Conservation (phyloP, 2,888 invertebrate genomes). For the Meteorus colon region DNA sequence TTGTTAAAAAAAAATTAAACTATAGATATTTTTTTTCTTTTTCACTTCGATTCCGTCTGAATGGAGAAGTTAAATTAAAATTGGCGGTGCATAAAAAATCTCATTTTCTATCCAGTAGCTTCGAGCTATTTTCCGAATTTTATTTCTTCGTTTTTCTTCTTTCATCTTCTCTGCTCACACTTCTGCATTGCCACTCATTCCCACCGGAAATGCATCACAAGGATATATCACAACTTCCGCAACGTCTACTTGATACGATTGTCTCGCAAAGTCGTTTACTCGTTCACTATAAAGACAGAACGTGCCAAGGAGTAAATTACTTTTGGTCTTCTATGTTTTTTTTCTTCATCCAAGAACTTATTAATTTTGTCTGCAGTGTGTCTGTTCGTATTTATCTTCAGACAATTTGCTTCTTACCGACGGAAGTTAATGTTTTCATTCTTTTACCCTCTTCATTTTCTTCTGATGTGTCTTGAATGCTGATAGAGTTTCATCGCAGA, state of each 20-base stretch:
- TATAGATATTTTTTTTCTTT: background rate
- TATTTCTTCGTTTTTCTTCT: background rate
- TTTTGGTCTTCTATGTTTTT: background rate
- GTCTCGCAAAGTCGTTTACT: background rate
- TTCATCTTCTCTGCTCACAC: background rate
- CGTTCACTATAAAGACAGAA: slow-evolving; percentile 9
- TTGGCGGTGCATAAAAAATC: slow-evolving; percentile 15
- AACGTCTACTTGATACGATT: slow-evolving; percentile 6
- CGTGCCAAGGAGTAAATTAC: slow-evolving; percentile 9
- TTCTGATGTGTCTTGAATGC: background rate
- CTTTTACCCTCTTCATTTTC: background rate
- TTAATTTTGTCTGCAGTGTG: background rate
- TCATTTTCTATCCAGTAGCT: slow-evolving; percentile 15
- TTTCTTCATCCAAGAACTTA: background rate
- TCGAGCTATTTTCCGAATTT: slow-evolving; percentile 3
- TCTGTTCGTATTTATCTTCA: background rate
- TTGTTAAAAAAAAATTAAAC: background rate
- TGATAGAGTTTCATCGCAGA: background rate
- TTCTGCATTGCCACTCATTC: background rate
- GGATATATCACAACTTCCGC: slow-evolving; percentile 4
- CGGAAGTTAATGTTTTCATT: background rate
- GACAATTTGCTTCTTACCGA: slow-evolving; percentile 2
- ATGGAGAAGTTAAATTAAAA: slow-evolving; percentile 19
- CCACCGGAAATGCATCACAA: slow-evolving; percentile 13
- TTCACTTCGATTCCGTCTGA: background rate